These are phyloP conservation scores for Isurus oxyrinchus DNA, from an alignment of 2,113 vertebrate genomes.

Conservation along the genomic window DNA sequence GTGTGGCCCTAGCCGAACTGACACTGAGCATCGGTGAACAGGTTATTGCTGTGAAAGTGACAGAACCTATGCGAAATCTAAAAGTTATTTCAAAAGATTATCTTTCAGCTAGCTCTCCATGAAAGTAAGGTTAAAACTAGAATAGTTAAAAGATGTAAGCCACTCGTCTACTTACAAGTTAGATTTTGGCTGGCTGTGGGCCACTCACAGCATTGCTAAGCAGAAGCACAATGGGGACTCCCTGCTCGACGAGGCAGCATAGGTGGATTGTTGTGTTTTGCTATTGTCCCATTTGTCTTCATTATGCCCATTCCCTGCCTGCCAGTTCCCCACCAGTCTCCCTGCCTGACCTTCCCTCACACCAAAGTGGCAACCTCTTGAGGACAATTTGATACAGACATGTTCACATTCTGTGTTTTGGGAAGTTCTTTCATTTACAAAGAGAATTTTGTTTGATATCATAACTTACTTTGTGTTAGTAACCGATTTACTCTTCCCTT, in stretches of 20 bases:
- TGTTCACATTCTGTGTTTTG: not conserved
- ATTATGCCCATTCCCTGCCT: no score
- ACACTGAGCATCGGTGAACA: not conserved
- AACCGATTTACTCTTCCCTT: conserved; percentile 39
- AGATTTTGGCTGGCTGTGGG: not conserved
- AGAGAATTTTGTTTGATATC: not conserved
- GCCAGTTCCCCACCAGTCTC: not conserved
- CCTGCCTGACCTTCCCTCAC: not conserved
- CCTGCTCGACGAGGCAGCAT: not conserved
- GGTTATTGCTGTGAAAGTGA: not conserved
- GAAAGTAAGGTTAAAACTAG: not conserved
- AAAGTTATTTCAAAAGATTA: not conserved
- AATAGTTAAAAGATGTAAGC: not conserved
- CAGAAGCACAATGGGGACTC: not conserved
- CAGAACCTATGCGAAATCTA: no score
- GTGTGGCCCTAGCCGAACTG: not conserved
- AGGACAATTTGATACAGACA: not conserved
- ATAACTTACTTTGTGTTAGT: not conserved
- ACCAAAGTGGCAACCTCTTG: no score
- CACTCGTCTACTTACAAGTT: not conserved
- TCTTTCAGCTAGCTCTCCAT: not conserved
- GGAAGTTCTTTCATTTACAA: not conserved
- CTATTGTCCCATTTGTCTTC: no score
- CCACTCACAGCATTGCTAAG: not conserved
- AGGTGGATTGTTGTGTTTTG: not conserved